Evolutionary conservation across 53 echinoderm and acorn worm species (phyloP).

Genomic region (Holothuria scabra): DNA sequence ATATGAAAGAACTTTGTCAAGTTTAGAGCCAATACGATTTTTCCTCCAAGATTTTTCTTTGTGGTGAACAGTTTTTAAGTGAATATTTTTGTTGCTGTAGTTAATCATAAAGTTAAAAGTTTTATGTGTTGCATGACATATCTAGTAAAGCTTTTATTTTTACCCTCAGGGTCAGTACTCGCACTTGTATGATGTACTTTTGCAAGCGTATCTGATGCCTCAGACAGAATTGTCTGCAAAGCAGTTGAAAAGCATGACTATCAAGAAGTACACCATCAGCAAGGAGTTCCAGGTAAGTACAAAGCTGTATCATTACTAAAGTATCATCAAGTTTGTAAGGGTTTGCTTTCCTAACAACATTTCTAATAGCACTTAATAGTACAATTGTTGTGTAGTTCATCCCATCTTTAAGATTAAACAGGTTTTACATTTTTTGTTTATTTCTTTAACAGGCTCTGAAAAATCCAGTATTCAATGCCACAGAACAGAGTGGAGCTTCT

Average conservation of each 20-base stretch:
- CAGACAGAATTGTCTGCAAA: neutral
- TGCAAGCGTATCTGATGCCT: neutral
- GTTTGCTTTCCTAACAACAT: too few species aligned
- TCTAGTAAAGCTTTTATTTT: neutral
- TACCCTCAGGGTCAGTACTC: neutral
- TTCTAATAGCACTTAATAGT: too few species aligned
- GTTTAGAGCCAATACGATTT: too few species aligned
- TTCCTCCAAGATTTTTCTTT: too few species aligned
- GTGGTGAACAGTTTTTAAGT: too few species aligned
- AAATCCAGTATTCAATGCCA: neutral
- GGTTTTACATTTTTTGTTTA: neutral
- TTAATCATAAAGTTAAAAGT: neutral
- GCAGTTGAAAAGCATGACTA: neutral
- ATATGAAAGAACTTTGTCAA: too few species aligned
- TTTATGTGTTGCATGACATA: neutral
- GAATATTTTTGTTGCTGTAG: too few species aligned
- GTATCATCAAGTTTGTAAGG: too few species aligned
- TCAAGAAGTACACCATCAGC: neutral
- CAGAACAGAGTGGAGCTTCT: constrained; percentile 11
- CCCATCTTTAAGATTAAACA: neutral
- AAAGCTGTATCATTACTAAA: too few species aligned
- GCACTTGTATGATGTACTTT: neutral
- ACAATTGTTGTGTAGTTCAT: too few species aligned
- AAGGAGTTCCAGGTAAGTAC: constrained; percentile 4
- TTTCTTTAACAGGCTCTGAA: neutral